Evolutionary conservation across 2,888 invertebrate species (phyloP), one percentile per base, ranked within the genome.

Genomic region (Drosophila emarginata): DNA sequence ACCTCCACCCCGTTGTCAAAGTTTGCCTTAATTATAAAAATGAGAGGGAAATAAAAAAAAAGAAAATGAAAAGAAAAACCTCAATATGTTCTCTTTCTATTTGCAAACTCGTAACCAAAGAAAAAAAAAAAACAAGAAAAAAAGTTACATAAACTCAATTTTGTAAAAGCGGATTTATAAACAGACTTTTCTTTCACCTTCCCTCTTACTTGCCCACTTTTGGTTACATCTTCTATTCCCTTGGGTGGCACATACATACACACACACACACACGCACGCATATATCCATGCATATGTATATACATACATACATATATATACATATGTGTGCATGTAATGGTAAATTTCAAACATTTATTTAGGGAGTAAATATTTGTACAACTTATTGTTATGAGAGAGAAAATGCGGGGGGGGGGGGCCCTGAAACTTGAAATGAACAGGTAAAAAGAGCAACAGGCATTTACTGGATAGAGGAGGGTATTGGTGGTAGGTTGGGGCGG

Each of bases 71-170:
- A 32, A 7, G 32, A 32, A 28, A 23, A 36, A 18, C n/a, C 39
- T 36, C 62, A 66, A 51, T 51, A 64, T 45, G 45, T 45, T 45
- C 45, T 26, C 12, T 5, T 11, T 45, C 45, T 21, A 18, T 21
- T 32, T 32, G 32, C 45, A 45, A 11, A 11, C 45, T 9, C 1
- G 9, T 32, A 32, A 32, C 32, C 32, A 32, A 32, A 32, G 9
- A 32, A 11, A 11, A 32, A 32, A 9, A 32, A 32, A 18, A 45
- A 45, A 45, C 45, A 18, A 45, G 18, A 18, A 7, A 1, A 70
- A 80, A 79, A 81, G 82, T 79, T 77, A 70, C 79, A 70, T 61
- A 81, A 79, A 79, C 79, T 81, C 79, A 79, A 79, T 79, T 81
- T 73, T 64, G 45, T 68, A 53, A 76, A 70, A 63, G 73, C 64